Evolutionary conservation across 2,797 vertebrate genomes (phyloP).

Genomic region (Oreortyx pictus): DNA sequence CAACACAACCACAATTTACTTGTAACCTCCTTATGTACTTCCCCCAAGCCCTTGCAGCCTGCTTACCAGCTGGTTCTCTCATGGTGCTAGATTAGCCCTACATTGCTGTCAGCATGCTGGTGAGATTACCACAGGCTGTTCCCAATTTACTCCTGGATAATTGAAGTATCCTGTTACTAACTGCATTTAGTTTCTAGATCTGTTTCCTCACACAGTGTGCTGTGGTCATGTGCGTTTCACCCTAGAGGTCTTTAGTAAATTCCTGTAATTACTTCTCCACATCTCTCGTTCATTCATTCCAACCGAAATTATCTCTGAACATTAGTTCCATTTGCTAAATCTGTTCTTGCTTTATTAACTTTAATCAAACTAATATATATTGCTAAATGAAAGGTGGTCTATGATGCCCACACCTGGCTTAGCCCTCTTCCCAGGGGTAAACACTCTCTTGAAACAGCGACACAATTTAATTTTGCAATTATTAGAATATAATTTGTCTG

Average conservation of each 20-base stretch:
- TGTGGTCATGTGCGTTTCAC: constrained; percentile 53
- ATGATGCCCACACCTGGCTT: constrained; percentile 47
- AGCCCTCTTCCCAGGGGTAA: constrained; percentile 36
- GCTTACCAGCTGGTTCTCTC: constrained; percentile 13
- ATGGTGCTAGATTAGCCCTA: background rate
- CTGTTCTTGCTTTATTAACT: constrained; percentile 62
- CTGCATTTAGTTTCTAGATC: constrained; percentile 5
- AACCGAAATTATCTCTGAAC: constrained; percentile 58
- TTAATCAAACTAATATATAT: constrained; percentile 61
- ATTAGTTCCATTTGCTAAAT: constrained; percentile 65
- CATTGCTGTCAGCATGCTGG: background rate
- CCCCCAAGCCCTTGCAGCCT: background rate
- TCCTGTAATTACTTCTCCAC: constrained; percentile 57
- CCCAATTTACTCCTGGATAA: constrained; percentile 48
- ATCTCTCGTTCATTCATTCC: constrained; percentile 54
- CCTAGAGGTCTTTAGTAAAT: constrained; percentile 65
- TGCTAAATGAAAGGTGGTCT: constrained; percentile 52
- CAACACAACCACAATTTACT: fast-evolving
- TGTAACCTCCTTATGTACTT: background rate
- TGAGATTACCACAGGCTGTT: constrained; percentile 19
- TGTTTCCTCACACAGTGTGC: constrained; percentile 12
- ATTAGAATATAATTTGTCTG: background rate
- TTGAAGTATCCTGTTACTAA: constrained; percentile 56
- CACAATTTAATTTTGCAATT: constrained; percentile 46
- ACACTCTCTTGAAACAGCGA: constrained; percentile 12